Evolutionary conservation across 2,797 vertebrate genomes (phyloP).

Genomic region (Lophotriccus pileatus): DNA sequence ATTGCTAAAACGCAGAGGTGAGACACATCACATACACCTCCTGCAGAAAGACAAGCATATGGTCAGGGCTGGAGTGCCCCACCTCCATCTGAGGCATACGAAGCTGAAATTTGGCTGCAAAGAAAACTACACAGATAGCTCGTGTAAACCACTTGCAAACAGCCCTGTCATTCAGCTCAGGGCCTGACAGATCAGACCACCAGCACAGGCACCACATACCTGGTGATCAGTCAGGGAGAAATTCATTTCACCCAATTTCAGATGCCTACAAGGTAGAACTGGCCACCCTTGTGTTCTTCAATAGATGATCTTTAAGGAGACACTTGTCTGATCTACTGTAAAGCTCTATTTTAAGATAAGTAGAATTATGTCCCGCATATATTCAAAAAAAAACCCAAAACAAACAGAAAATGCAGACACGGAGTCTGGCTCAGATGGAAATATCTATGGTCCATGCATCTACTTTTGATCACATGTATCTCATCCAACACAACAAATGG

Average conservation of each 20-base stretch:
- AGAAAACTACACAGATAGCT: neutral
- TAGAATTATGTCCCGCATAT: neutral
- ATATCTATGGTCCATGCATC: neutral
- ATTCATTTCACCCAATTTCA: neutral
- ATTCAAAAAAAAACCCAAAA: neutral
- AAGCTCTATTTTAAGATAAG: neutral
- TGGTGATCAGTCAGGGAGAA: neutral
- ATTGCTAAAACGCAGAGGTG: neutral
- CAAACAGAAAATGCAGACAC: neutral
- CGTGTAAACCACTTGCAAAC: neutral
- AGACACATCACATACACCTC: neutral
- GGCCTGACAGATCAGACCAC: conserved; percentile 1
- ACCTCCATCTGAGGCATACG: neutral
- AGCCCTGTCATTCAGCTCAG: neutral
- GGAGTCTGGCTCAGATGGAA: neutral
- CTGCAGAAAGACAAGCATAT: neutral
- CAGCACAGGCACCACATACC: neutral
- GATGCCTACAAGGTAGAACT: neutral
- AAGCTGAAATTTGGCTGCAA: neutral
- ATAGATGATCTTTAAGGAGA: neutral
- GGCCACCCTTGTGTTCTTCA: neutral
- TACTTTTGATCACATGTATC: neutral
- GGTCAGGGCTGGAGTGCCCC: neutral
- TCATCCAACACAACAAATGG: neutral
- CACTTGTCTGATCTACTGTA: neutral